Evolutionary conservation across 2,113 vertebrate genomes (phyloP).

Genomic region (Clarias gariepinus): DNA sequence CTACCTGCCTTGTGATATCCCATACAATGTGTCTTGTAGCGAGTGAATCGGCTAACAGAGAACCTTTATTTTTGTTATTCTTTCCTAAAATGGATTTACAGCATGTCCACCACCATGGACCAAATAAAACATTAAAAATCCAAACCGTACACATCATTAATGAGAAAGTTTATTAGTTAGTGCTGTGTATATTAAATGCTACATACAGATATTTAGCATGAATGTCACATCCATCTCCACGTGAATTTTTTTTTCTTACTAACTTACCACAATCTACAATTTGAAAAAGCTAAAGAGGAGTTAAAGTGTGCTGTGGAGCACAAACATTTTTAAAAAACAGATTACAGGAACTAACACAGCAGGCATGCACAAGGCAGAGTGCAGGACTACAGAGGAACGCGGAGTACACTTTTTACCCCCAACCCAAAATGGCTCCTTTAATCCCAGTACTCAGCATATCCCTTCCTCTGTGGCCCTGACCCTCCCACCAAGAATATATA

Average conservation of each 20-base stretch:
- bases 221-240: conserved; percentile 73
- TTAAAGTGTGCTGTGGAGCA: conserved; percentile 53
- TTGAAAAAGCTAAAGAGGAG: conserved; percentile 63
- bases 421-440: neutral
- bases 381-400: conserved; percentile 42
- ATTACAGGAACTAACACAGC: conserved; percentile 73
- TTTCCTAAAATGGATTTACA: neutral
- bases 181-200: conserved; percentile 78
- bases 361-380: conserved; percentile 71
- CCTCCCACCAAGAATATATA: conserved; percentile 65
- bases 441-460: conserved; percentile 12
- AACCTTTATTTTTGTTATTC: neutral
- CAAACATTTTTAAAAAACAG: conserved; percentile 60
- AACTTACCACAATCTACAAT: conserved; percentile 74
- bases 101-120: neutral
- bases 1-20: no score
- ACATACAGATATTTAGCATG: conserved; percentile 76
- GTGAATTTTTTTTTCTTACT: conserved; percentile 63
- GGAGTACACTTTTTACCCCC: conserved; percentile 11
- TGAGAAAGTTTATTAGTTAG: conserved; percentile 79
- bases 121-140: neutral
- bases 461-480: conserved; percentile 56
- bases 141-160: conserved; percentile 59
- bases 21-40: no score
- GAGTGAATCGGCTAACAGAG: no score